A percentile compares a stretch with the other conserved stretches of the same genome.
phyloP scores from a whole-genome alignment of 2,888 invertebrate genomes.

The Tachystola acroxantha region DNA sequence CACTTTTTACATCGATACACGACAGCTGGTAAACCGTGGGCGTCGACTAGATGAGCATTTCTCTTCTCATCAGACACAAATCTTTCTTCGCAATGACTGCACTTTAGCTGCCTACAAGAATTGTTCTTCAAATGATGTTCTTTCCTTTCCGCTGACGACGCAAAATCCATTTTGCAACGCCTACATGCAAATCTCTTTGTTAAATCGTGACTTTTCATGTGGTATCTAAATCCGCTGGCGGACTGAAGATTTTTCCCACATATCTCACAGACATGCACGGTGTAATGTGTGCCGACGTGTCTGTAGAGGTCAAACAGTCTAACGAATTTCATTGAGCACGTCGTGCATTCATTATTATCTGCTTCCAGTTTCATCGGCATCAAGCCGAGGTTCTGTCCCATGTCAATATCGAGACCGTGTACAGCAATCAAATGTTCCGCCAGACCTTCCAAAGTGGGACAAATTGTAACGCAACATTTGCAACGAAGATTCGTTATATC shows the following conservation, averaged over 20 bases:
- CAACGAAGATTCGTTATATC: neutral
- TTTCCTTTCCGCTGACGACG: slow-evolving; percentile 20
- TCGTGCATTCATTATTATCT: neutral
- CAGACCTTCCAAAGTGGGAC: neutral
- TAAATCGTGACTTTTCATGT: slow-evolving; percentile 1
- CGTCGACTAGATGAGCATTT: slow-evolving; percentile 21
- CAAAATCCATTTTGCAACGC: slow-evolving; percentile 10
- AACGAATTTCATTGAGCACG: slow-evolving; percentile 9
- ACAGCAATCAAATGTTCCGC: neutral
- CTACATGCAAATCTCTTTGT: slow-evolving; percentile 7
- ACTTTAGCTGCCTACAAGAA: slow-evolving; percentile 17
- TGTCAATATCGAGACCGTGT: neutral
- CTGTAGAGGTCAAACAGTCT: slow-evolving; percentile 13
- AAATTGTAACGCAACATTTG: neutral
- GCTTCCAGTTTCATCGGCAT: slow-evolving; percentile 2
- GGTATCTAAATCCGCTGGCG: slow-evolving; percentile 1
- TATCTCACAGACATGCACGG: slow-evolving; percentile 15
- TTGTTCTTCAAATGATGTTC: slow-evolving; percentile 18
- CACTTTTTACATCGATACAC: slow-evolving; percentile 20
- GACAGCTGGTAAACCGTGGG: slow-evolving; percentile 20
- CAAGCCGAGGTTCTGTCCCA: neutral
- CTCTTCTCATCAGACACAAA: slow-evolving; percentile 20
- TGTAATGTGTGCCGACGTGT: slow-evolving; percentile 16
- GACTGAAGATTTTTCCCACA: slow-evolving; percentile 17
- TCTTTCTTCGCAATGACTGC: slow-evolving; percentile 20